phyloP scores from a whole-genome alignment of 2,797 vertebrate species.

The Telmatherina bonti region DNA sequence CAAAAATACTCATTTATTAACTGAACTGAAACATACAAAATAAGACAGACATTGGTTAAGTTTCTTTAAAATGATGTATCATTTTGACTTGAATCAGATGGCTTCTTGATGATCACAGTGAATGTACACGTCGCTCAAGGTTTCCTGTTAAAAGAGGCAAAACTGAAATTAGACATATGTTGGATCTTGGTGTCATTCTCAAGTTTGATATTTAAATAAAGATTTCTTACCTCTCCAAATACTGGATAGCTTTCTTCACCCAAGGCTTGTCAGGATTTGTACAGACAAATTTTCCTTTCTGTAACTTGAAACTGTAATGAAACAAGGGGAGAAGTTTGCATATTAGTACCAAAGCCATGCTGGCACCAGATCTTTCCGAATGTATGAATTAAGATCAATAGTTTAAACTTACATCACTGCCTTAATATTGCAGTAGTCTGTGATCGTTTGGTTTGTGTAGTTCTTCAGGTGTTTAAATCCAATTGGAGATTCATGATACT shows the following conservation, averaged over 20 bases:
- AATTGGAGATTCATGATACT: slow-evolving; percentile 30
- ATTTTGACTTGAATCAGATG: neutral
- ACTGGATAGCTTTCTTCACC: slow-evolving; percentile 35
- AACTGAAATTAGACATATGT: neutral
- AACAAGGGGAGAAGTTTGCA: slow-evolving; percentile 7
- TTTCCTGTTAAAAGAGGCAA: slow-evolving; percentile 24
- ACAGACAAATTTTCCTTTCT: slow-evolving; percentile 50
- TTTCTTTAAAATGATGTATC: neutral
- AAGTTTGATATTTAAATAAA: neutral
- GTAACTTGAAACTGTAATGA: slow-evolving; percentile 56
- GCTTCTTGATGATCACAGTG: neutral
- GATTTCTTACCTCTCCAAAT: slow-evolving; percentile 43
- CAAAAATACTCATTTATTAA: slow-evolving; percentile 31
- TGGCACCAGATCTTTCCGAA: neutral
- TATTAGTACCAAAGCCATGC: neutral
- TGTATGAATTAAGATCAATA: neutral
- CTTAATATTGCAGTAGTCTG: slow-evolving; percentile 55
- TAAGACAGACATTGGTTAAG: neutral
- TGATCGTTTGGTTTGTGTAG: slow-evolving; percentile 44
- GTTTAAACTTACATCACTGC: slow-evolving; percentile 65
- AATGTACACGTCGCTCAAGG: rapidly evolving
- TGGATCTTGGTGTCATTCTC: neutral
- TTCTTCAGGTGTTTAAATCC: slow-evolving; percentile 25
- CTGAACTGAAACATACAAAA: neutral
- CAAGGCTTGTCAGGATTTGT: slow-evolving; percentile 36